Base-by-base conservation (phyloP, 1,140 invertebrate species). In the Lucilia sericata region DNA sequence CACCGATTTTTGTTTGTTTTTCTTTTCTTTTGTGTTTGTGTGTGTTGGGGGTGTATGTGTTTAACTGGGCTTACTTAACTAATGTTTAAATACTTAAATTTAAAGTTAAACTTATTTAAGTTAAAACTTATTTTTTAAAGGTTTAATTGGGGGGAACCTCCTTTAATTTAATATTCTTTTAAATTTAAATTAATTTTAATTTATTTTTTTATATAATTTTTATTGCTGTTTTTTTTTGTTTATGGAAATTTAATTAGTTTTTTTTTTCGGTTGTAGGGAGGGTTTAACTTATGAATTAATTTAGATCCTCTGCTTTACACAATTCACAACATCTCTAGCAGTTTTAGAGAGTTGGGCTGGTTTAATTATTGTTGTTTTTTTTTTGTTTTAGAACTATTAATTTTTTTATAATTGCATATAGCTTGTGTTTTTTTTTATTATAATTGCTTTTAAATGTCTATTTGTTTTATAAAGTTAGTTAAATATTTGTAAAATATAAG, bases 381-480 rank as follows among this genome's bases (percentile, higher is more conserved):
- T 75, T 36, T 82, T 78, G 5, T 34, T 75, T 49, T 9, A 49
- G 19, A 21, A 21, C 34, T 80, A 13, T 78, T 78, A 8, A 47
- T 75, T 13, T 75, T 75, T 19, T 76, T 76, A 2, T 30, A 30
- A 2, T 30, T 42, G 42, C 5, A 2, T 42, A 8, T 42, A 42
- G 42, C 42, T 8, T 42, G 42, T 78, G 2, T 80, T 80, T 49
- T 25, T 80, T 25, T 25, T 78, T 21, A 49, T 51, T 21, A 51
- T 51, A 51, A 80, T 78, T 7, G 9, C 84, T 76, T 60, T n/a
- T 81, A 81, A 83, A 74, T 70, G 80, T 82, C 83, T 85, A 65
- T 49, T 65, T 74, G 78, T 74, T 74, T 83, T 83, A 5, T 17
- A 55, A 55, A 55, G 51, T 55, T 55, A 17, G 12, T 55, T 42